phyloP scores from a whole-genome alignment of 2,888 invertebrate genomes.

The Metacarcinus magister region DNA sequence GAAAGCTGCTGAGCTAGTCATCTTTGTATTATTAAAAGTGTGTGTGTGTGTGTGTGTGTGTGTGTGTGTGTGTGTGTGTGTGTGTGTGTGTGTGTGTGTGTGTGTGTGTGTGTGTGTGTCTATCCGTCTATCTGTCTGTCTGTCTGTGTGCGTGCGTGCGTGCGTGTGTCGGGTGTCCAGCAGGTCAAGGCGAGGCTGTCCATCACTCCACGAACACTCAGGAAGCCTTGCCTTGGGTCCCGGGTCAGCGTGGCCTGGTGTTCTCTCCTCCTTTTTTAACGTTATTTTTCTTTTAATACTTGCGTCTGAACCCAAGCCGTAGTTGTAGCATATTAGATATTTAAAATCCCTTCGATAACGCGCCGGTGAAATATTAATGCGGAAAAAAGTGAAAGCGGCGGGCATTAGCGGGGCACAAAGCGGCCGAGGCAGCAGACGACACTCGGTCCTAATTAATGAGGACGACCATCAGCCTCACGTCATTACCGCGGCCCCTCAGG shows the following conservation, averaged over 20 bases:
- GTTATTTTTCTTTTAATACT: background rate
- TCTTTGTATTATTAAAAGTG: too few relatives aligned
- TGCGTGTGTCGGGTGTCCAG: too few relatives aligned
- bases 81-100: too few relatives aligned
- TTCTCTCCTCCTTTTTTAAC: background rate
- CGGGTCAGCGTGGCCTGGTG: background rate
- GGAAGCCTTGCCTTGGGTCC: background rate
- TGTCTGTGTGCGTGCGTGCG: too few relatives aligned
- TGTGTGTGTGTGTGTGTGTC: too few relatives aligned
- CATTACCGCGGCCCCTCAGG: background rate
- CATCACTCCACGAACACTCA: background rate
- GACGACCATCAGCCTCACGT: background rate
- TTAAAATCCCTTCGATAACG: background rate
- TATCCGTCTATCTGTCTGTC: too few relatives aligned
- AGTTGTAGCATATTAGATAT: background rate
- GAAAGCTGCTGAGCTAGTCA: too few relatives aligned
- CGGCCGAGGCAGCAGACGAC: background rate
- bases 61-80: too few relatives aligned
- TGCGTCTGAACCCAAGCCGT: background rate
- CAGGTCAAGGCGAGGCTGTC: too few relatives aligned
- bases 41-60: too few relatives aligned
- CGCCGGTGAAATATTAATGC: background rate
- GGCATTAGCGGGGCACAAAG: slow-evolving; percentile 19
- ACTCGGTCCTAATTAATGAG: background rate
- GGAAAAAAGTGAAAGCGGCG: background rate